Conservation (phyloP, 1,140 invertebrate species). For the Drosophila quadrilineata region DNA sequence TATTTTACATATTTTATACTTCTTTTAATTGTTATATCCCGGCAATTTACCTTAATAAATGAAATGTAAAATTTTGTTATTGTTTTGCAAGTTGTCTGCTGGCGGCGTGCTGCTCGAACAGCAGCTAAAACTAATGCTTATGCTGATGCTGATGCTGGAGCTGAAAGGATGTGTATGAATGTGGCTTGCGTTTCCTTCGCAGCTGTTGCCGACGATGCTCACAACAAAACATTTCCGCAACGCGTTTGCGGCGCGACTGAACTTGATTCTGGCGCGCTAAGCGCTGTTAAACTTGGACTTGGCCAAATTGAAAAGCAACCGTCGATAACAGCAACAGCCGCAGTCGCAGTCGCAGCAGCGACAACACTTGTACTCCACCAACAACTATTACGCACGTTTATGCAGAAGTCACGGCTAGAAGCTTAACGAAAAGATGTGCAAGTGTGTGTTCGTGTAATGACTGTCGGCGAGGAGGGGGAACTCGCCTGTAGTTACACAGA, state of each 20-base stretch:
- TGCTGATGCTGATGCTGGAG: too few species aligned
- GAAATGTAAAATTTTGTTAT: too few species aligned
- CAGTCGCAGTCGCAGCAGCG: slow-evolving; percentile 3
- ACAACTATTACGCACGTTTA: not conserved
- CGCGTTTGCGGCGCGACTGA: slow-evolving; percentile 79
- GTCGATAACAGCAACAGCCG: slow-evolving; percentile 23
- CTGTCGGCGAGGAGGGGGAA: slow-evolving; percentile 11
- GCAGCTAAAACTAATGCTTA: not conserved
- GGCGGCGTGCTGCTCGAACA: not conserved
- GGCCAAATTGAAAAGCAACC: slow-evolving; percentile 62
- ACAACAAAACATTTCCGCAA: slow-evolving; percentile 75
- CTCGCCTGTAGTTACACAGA: slow-evolving; percentile 1
- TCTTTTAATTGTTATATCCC: too few species aligned
- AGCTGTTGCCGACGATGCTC: slow-evolving; percentile 52
- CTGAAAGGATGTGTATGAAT: slow-evolving; percentile 2
- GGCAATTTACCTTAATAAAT: too few species aligned
- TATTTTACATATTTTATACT: too few species aligned
- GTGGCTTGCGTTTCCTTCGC: slow-evolving; percentile 22
- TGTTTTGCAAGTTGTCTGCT: not conserved
- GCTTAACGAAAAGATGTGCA: too few species aligned
- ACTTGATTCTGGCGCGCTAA: slow-evolving; percentile 77
- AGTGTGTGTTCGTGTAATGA: too few species aligned
- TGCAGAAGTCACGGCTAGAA: slow-evolving; percentile 28
- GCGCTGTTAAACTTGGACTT: slow-evolving; percentile 78
- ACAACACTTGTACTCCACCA: too few species aligned